These are phyloP conservation scores for Falco biarmicus DNA, from an alignment of 2,797 vertebrate genomes.

Conservation along the genomic window DNA sequence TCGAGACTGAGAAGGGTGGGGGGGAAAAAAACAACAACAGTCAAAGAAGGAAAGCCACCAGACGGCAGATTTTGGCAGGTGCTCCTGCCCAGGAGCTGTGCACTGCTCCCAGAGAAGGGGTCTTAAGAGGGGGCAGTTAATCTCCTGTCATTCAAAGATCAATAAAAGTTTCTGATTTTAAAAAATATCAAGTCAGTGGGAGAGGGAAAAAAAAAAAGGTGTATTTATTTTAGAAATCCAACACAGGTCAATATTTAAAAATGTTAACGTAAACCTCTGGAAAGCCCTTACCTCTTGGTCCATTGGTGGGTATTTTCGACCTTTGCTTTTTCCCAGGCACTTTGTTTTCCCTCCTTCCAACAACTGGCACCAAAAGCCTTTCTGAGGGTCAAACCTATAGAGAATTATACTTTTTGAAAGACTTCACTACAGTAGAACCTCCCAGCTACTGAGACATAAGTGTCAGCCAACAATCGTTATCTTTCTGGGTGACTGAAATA, in stretches of 20 bases:
- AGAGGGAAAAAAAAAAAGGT: background rate
- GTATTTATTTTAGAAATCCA: background rate
- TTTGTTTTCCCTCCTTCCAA: slow-evolving; percentile 95
- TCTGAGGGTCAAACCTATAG: slow-evolving; percentile 93
- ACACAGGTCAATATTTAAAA: background rate
- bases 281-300: slow-evolving; percentile 87
- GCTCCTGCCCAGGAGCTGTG: fast-evolving
- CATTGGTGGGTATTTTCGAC: slow-evolving; percentile 93
- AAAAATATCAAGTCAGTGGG: background rate
- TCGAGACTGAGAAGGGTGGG: slow-evolving; percentile 81
- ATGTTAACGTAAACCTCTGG: background rate
- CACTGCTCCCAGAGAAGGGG: background rate
- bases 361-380: slow-evolving; percentile 97
- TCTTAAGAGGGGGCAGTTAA: background rate
- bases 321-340: slow-evolving; percentile 97
- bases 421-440: background rate
- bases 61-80: background rate
- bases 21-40: background rate
- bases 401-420: background rate
- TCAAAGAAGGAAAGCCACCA: background rate
- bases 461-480: background rate
- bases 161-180: background rate
- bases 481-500: background rate
- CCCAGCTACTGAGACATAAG: background rate
- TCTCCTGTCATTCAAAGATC: background rate